Base-by-base conservation (phyloP, 1,140 invertebrate genomes). In the Panagrolaimus sp. region DNA sequence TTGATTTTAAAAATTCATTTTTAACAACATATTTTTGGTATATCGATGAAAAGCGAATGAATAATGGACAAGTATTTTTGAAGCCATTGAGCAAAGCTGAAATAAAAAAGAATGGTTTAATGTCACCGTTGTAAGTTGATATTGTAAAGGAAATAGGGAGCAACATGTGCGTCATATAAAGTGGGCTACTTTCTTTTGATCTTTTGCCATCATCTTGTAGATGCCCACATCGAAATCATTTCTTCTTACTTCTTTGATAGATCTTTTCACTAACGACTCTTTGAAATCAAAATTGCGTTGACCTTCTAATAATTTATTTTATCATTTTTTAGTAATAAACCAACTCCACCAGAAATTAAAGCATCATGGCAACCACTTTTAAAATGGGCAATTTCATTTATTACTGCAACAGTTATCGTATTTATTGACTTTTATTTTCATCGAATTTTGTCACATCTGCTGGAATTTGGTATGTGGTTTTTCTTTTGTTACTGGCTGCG, bases 1-100 rank as follows among this genome's bases (percentile, higher is more conserved):
- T 70, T 48, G 63, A 70, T 13, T 70, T 48, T 11, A 63, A 51
- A 47, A 70, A 70, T 57, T 47, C 45, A 16, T 70, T 70, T 57
- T 20, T 42, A 23, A 70, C 68, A 11, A 38, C 63, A 31, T 70
- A 70, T 53, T 70, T 70, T 27, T 65, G 64, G 63, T 70, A 27
- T 16, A 70, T 70, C 14, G 68, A 70, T 53, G 42, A 44, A 38
- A 67, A 70, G 51, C 27, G 68, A 1, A n/a, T 53, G 42, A 16
- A 25, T 13, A 38, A 31, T 23, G 62, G 63, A 20, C 20, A 70
- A 70, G 31, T 57, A 42, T 70, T 44, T 31, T 45, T 70, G 9
- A 9, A 31, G 0, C 44, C 45, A n/a, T 57, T 70, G 13, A 46
- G 14, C 9, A 51, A 51, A 45, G 44, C 43, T 20, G 68, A 70